phyloP scores from a whole-genome alignment of 2,888 invertebrate genomes.

The Sturmia bella region DNA sequence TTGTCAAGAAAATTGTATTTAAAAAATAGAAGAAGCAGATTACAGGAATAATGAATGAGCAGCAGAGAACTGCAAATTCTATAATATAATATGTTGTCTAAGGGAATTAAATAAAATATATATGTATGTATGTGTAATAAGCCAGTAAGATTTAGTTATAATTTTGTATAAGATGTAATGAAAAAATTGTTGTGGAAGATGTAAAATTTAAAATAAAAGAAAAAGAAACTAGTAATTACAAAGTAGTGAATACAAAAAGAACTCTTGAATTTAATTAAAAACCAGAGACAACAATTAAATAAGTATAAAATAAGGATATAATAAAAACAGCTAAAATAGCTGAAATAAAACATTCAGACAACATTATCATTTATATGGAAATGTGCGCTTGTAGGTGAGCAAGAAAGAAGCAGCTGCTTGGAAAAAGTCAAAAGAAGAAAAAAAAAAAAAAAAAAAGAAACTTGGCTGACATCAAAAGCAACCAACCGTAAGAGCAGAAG shows the following conservation, averaged over 20 bases:
- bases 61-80: no score
- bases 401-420: constrained; percentile 20
- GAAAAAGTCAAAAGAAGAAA: neutral
- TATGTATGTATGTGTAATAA: no score
- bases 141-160: neutral
- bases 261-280: constrained; percentile 25
- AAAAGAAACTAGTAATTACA: constrained; percentile 24
- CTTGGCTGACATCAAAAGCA: constrained; percentile 31
- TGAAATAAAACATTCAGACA: constrained; percentile 2
- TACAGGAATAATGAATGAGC: no score
- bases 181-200: neutral
- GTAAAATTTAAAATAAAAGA: neutral
- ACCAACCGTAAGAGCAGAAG: constrained; percentile 61
- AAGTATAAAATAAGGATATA: neutral
- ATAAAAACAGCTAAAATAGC: constrained; percentile 20
- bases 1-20: no score
- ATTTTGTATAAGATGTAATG: neutral
- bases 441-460: neutral
- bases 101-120: neutral
- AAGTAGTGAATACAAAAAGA: constrained; percentile 18
- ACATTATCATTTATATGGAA: constrained; percentile 3
- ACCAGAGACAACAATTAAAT: constrained; percentile 5
- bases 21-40: neutral
- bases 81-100: neutral
- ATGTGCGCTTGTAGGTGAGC: neutral